Evolutionary conservation across 2,113 vertebrate genomes (phyloP).

Genomic region (Genyomyrus donnyi): DNA sequence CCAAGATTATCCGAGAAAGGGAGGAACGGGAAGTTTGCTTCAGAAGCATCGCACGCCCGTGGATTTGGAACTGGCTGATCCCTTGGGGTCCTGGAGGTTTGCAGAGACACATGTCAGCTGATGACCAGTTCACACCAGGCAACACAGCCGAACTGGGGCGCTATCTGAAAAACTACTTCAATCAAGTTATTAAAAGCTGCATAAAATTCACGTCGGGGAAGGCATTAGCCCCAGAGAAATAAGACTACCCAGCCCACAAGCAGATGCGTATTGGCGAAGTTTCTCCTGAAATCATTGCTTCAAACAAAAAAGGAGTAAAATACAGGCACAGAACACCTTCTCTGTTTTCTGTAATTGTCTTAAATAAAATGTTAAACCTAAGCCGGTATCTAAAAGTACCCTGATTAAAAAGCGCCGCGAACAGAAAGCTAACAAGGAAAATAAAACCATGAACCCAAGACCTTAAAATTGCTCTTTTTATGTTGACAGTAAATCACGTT

Average conservation of each 20-base stretch:
- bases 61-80: neutral
- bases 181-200: neutral
- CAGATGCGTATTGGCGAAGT: neutral
- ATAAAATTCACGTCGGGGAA: neutral
- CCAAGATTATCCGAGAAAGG: neutral
- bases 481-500: constrained; percentile 27
- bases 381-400: neutral
- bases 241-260: neutral
- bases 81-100: neutral
- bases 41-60: neutral
- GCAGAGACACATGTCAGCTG: neutral
- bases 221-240: neutral
- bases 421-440: neutral
- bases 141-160: neutral
- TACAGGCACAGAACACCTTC: neutral
- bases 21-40: neutral
- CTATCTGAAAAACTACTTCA: neutral
- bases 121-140: neutral
- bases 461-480: constrained; percentile 24
- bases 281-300: neutral
- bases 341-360: neutral
- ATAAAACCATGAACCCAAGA: neutral
- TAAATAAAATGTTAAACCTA: neutral
- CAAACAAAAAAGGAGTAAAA: neutral
- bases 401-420: neutral